Evolutionary conservation across 2,797 vertebrate species (phyloP), one percentile per base, ranked within the genome.

Genomic region (Danionella dracula): DNA sequence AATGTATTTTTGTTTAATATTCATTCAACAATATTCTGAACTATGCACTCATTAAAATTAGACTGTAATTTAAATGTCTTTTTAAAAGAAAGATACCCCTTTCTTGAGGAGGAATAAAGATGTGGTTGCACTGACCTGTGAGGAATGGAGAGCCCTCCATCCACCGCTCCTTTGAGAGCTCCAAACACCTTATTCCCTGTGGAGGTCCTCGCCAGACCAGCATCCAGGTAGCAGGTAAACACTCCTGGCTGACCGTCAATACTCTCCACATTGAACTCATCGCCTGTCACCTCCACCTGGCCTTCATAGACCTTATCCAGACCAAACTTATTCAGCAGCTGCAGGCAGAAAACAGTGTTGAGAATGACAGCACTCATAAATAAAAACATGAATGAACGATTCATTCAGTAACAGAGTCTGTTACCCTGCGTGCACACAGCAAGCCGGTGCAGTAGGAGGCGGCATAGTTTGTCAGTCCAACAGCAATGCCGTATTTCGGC

Each of bases 141-240:
- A 64, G 96, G 96, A 78, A 99, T 98, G 72, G 96, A 98, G 51
- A 99, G 89, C 59, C 96, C 96, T 73, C 96, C 96, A 32, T 99
- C 96, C 73, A 98, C 96, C 9, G 96, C 96, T 55, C 96, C 96
- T 75, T 99, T 99, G 63, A 99, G 87, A 71, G 93, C 95, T 41
- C 96, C 96, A 10, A 99, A 99, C 71, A 97, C 95, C 90, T 97
- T 98, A 89, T 99, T 99, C 83, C 96, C 96, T 35, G 96, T 99
- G 70, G 94, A 96, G 82, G 96, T 99, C 83, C 96, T 92, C 45
- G 95, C 92, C 17, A 99, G 93, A 4, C 96, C 96, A 17, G 94
- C 94, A 61, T 99, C 96, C 86, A 99, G 84, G 79, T 97, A 99
- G 89, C 95, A 98, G 1, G 93, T 92, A 80, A 98, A 98, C 56